Evolutionary conservation across 2,113 vertebrate species (phyloP), one percentile per base, ranked within the genome.

Genomic region (Prionailurus viverrinus): DNA sequence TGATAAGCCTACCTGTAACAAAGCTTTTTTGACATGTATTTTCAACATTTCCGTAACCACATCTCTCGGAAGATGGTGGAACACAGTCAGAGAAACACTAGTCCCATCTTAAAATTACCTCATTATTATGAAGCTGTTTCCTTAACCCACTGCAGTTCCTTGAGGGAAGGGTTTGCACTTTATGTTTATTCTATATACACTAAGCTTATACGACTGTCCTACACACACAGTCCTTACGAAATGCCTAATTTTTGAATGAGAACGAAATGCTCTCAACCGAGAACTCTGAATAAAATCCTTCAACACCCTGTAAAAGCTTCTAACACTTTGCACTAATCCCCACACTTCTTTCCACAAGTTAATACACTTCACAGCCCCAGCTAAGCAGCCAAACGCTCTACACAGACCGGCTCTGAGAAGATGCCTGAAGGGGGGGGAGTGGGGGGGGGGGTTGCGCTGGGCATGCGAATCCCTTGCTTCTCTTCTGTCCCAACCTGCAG

Each of bases 211-310:
- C 16, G 82, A 19, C 3, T 21, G 29, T 25, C 41, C 48, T 25
- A 68, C 5, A 39, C 7, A 39, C 14, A 5, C 33, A 36, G 39
- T 83, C 19, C 80, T 81, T 10, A 45, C 41, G 41, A 86, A 89
- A n/a, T 18, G 66, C 7, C 19, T 5, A 78, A 78, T 45, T 86
- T 78, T 36, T 69, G 41, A 69, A 29, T 85, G n/a, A 63, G 21
- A 82, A 83, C 55, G 61, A 78, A 93, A 65, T 9, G 23, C 31
- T 87, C 36, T 73, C 53, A 65, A 78, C 31, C 5, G 10, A 90
- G 84, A 91, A 39, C 81, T 90, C 5, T 61, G 45, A 93, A 31
- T 69, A 95, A 95, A 92, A 79, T n/a, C 74, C 48, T 92, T 76
- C 73, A 31, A 15, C 16, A 48, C 8, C 36, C 39, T 41, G 55